Conservation (phyloP, 2,888 invertebrate species). For the Tachina grossa region DNA sequence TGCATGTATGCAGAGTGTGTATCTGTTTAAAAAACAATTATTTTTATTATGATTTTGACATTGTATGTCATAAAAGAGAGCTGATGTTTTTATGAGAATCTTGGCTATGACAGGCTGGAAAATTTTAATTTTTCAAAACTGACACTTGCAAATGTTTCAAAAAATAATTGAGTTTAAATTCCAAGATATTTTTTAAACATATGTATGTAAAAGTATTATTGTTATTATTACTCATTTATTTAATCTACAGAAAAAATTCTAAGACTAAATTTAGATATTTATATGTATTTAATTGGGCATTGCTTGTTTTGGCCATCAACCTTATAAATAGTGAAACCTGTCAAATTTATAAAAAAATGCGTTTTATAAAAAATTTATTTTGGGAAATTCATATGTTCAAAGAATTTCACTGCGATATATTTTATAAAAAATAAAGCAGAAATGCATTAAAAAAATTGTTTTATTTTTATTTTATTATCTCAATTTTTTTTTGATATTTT, state of each 20-base stretch:
- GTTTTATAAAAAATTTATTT: not conserved
- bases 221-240: too few relatives aligned
- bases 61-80: not conserved
- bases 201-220: too few relatives aligned
- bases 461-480: not conserved
- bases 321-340: not conserved
- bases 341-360: not conserved
- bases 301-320: too few relatives aligned
- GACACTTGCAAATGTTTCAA: not conserved
- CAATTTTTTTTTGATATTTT: not conserved
- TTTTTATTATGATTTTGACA: not conserved
- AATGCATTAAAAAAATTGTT: not conserved
- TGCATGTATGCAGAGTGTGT: too few relatives aligned
- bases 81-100: not conserved
- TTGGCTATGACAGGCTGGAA: not conserved
- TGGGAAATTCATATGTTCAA: not conserved
- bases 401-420: not conserved
- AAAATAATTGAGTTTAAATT: not conserved
- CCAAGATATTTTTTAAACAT: not conserved
- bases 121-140: constrained; percentile 7
- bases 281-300: too few relatives aligned
- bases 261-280: too few relatives aligned
- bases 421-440: too few relatives aligned
- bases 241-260: too few relatives aligned
- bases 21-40: not conserved